These are phyloP conservation scores for Tachysurus vachellii DNA, from an alignment of 2,113 vertebrate genomes.

Conservation along the genomic window DNA sequence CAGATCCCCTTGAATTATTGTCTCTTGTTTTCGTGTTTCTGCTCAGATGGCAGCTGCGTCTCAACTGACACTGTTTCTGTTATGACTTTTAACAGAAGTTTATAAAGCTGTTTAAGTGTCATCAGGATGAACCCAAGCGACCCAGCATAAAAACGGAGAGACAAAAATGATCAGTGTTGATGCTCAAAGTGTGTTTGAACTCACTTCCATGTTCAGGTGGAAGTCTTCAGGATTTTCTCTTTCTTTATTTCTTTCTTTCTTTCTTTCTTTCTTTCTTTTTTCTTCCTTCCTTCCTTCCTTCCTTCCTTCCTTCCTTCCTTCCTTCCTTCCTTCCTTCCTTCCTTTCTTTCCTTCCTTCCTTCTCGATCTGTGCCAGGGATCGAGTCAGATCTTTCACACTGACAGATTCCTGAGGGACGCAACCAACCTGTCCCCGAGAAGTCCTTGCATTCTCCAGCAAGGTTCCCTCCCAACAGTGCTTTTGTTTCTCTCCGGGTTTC, in stretches of 20 bases:
- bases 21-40: constrained; percentile 16
- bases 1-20: neutral
- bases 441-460: constrained; percentile 74
- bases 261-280: neutral
- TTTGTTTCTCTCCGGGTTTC: constrained; percentile 67
- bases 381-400: constrained; percentile 44
- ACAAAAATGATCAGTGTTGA: constrained; percentile 9
- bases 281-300: too few species aligned
- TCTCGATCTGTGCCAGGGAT: constrained; percentile 40
- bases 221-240: constrained; percentile 69
- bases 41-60: constrained; percentile 31
- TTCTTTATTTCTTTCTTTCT: neutral
- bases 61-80: constrained; percentile 29
- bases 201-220: constrained; percentile 58
- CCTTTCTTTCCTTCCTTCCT: constrained; percentile 42
- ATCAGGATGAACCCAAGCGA: neutral
- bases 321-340: constrained; percentile 45
- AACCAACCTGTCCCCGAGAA: constrained; percentile 55
- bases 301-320: neutral
- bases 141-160: neutral
- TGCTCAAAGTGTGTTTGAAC: constrained; percentile 32
- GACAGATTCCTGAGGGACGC: constrained; percentile 59
- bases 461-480: constrained; percentile 66
- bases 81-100: neutral
- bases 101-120: constrained; percentile 30